A percentile compares a stretch with the other conserved stretches of the same genome.
Conservation (phyloP, 2,113 vertebrate species). For the Chionodraco myersi region DNA sequence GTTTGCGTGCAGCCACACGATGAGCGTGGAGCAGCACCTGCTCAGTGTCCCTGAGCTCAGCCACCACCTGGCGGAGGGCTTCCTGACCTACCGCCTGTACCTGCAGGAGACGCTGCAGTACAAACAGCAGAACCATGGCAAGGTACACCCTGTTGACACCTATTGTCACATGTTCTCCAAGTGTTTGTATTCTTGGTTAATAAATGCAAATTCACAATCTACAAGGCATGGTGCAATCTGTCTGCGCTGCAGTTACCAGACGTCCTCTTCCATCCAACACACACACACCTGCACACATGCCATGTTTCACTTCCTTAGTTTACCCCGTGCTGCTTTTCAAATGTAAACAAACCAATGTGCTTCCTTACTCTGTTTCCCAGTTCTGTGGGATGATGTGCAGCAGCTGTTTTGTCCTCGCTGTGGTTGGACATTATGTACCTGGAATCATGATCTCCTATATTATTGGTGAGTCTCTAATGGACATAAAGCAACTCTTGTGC, state of each 20-base stretch:
- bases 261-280: not conserved
- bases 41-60: conserved; percentile 95
- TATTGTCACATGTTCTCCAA: too few relatives aligned
- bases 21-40: conserved; percentile 88
- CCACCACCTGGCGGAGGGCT: conserved; percentile 96
- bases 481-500: not conserved
- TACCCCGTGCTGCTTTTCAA: not conserved
- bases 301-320: not conserved
- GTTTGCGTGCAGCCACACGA: conserved; percentile 84
- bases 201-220: not conserved
- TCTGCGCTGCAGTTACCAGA: not conserved
- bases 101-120: conserved; percentile 95
- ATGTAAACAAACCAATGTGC: not conserved
- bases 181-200: not conserved
- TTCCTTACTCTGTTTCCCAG: conserved; percentile 76
- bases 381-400: conserved; percentile 94
- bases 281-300: conserved; percentile 13
- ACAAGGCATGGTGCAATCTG: not conserved
- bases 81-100: conserved; percentile 93
- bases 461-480: conserved; percentile 88
- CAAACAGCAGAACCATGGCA: conserved; percentile 94
- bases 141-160: conserved; percentile 78
- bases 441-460: conserved; percentile 99
- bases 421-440: conserved; percentile 96
- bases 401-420: conserved; percentile 88